These are phyloP conservation scores for Luffia ferchaultella DNA, from an alignment of 2,888 invertebrate species.

Conservation along the genomic window DNA sequence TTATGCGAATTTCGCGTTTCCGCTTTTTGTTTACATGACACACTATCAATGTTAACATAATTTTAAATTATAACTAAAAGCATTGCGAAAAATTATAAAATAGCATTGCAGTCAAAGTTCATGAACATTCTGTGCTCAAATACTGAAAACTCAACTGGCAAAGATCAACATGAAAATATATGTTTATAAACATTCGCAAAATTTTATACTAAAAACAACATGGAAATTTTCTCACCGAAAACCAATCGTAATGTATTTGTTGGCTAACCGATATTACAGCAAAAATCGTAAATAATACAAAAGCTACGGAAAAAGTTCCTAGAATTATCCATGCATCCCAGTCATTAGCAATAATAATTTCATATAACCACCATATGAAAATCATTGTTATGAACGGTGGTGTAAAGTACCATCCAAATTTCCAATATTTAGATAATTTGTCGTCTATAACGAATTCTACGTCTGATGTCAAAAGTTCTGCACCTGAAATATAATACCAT, in stretches of 20 bases:
- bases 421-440: slow-evolving; percentile 29
- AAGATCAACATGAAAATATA: too few relatives aligned
- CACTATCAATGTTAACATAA: too few relatives aligned
- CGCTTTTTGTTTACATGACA: too few relatives aligned
- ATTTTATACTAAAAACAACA: too few relatives aligned
- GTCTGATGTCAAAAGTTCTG: slow-evolving; percentile 25
- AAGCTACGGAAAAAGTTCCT: slow-evolving; percentile 16
- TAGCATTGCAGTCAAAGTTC: too few relatives aligned
- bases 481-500: too few relatives aligned
- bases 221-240: slow-evolving; percentile 18
- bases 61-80: too few relatives aligned
- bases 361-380: slow-evolving; percentile 32
- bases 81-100: too few relatives aligned
- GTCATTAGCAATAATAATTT: neutral
- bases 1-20: too few relatives aligned
- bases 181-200: too few relatives aligned
- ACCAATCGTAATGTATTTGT: slow-evolving; percentile 42
- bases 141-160: too few relatives aligned
- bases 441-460: slow-evolving; percentile 38
- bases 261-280: slow-evolving; percentile 28
- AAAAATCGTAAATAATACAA: slow-evolving; percentile 22
- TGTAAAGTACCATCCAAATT: slow-evolving; percentile 35
- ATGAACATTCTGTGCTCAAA: too few relatives aligned
- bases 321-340: slow-evolving; percentile 1
- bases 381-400: slow-evolving; percentile 26